phyloP scores from a whole-genome alignment of 2,113 vertebrate genomes.

The Vombatus ursinus region DNA sequence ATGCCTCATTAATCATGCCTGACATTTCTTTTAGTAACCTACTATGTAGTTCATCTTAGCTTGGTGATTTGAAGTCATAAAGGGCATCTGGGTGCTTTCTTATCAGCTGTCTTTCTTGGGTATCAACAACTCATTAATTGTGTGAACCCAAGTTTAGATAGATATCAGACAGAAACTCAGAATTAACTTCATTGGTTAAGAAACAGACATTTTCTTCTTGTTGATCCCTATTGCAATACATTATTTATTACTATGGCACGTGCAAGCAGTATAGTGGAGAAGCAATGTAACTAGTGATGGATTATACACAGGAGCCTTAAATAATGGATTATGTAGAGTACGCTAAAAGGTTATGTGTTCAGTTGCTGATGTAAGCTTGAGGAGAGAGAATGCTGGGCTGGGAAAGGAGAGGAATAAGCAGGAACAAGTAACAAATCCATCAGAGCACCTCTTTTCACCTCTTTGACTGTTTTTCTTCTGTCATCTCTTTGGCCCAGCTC shows the following conservation, averaged over 20 bases:
- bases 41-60: neutral
- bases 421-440: neutral
- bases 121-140: neutral
- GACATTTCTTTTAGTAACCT: neutral
- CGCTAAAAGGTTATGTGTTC: conserved; percentile 50
- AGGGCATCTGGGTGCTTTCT: neutral
- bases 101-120: neutral
- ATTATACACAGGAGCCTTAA: conserved; percentile 63
- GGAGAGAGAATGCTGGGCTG: neutral
- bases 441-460: neutral
- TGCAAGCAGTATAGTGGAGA: conserved; percentile 23
- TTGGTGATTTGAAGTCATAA: neutral
- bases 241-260: conserved; percentile 57
- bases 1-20: neutral
- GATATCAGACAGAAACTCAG: neutral
- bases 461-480: neutral
- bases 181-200: neutral
- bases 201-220: neutral
- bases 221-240: neutral
- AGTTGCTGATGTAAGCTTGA: conserved; percentile 51
- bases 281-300: conserved; percentile 44
- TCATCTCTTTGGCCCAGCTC: neutral
- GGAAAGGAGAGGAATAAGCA: conserved; percentile 8
- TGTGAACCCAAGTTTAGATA: neutral
- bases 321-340: conserved; percentile 55